Evolutionary conservation across 2,113 vertebrate species (phyloP).

Genomic region (Bubo blakistoni): DNA sequence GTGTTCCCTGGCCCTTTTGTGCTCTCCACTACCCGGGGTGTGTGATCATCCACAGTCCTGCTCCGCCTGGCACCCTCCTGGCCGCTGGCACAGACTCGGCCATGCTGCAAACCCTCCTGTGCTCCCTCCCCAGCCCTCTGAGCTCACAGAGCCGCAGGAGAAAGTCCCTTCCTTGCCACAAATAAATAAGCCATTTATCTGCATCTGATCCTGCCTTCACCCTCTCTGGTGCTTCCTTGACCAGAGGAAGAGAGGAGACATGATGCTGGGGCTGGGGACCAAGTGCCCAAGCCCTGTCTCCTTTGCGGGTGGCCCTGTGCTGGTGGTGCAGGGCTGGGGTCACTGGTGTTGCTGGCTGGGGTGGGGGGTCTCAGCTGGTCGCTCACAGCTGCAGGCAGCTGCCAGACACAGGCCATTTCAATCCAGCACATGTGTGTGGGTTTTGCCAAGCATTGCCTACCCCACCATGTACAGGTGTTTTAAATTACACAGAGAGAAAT

Average conservation of each 20-base stretch:
- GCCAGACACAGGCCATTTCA: background rate
- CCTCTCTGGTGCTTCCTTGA: background rate
- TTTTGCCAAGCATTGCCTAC: background rate
- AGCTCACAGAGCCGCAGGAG: background rate
- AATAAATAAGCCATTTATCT: background rate
- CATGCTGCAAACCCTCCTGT: background rate
- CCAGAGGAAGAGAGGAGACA: background rate
- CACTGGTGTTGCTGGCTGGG: background rate
- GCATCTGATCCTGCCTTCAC: background rate
- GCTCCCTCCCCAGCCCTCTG: background rate
- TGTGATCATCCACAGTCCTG: accelerated
- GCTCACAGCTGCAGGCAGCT: background rate
- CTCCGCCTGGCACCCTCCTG: background rate
- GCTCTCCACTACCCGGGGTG: background rate
- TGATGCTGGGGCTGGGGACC: accelerated
- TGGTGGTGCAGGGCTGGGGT: accelerated
- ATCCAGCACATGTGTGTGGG: accelerated
- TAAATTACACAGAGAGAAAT: background rate
- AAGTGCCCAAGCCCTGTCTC: accelerated
- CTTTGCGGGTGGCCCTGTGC: background rate
- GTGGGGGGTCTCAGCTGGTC: accelerated
- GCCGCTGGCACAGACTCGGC: background rate
- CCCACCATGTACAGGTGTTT: background rate
- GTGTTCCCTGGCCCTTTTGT: accelerated
- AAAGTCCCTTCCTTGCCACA: too few species aligned